phyloP scores from a whole-genome alignment of 2,797 vertebrate genomes.

The Heliangelus exortis region DNA sequence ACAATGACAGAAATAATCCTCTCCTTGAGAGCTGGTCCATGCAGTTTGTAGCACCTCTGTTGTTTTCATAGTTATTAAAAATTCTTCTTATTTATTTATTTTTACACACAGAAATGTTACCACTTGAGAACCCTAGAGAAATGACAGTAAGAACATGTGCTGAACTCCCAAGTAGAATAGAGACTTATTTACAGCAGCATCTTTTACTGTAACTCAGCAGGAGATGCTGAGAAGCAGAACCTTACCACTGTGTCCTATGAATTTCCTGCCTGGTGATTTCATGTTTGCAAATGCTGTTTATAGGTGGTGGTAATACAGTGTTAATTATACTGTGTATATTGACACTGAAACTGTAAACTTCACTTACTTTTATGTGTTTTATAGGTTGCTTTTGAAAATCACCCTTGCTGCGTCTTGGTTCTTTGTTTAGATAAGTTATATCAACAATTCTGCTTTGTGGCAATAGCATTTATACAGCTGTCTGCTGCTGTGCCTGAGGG shows the following conservation, averaged over 20 bases:
- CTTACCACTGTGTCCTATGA: not conserved
- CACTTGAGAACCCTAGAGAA: not conserved
- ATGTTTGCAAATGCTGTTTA: not conserved
- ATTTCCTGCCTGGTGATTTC: not conserved
- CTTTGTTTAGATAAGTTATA: not conserved
- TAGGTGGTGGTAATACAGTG: not conserved
- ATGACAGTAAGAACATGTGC: not conserved
- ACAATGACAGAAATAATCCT: not conserved
- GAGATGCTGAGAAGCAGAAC: not conserved
- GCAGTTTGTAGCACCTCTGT: not conserved
- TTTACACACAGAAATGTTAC: not conserved
- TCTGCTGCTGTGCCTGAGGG: not conserved
- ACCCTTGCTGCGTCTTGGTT: not conserved
- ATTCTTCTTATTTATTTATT: not conserved
- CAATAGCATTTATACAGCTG: not conserved
- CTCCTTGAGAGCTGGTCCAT: not conserved
- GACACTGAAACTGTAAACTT: not conserved
- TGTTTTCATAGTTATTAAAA: not conserved
- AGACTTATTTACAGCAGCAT: not conserved
- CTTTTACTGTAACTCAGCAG: not conserved
- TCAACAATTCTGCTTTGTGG: not conserved
- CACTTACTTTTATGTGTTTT: not conserved
- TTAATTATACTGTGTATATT: slow-evolving; percentile 12
- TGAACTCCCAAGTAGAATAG: not conserved
- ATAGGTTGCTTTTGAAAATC: not conserved